Evolutionary conservation across 1,140 invertebrate genomes (phyloP), one percentile per base, ranked within the genome.

Genomic region (Stegodyphus mimosarum): DNA sequence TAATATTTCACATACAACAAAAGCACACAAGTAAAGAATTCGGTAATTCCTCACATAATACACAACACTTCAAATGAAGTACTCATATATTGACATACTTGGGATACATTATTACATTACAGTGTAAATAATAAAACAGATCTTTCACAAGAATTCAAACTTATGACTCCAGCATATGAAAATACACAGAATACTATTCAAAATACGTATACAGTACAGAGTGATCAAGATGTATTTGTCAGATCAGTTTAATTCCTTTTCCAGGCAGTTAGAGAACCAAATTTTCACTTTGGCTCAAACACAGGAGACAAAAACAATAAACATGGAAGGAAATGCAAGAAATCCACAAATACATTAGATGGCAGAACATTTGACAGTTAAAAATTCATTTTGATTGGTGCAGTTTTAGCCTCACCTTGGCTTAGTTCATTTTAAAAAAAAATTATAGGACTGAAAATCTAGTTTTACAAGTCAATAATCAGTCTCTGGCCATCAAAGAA

Each of bases 381-480:
- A 60, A n/a, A 69, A 76, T 75, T 50, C 76, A 84, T 84, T 84
- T 84, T 84, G 81, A 84, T 84, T 84, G 73, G 81, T 84, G 73
- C 81, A 84, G 72, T 84, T 84, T 84, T 74, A 84, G 81, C 81
- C 81, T 76, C 81, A 75, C 81, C 73, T 74, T 74, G 74, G 81
- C 72, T 76, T 70, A 52, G 60, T 13, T 69, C 55, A 66, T 1
- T 33, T 33, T 1, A 33, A 33, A 33, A 33, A 33, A 33, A 33
- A 33, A 1, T 33, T 33, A 33, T 33, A 33, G 33, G 33, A 33
- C 33, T 33, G 33, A 33, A 33, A 33, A 33, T 33, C 33, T 33
- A 33, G 33, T 33, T 33, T 33, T 33, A 69, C 33, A 69, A 64
- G 48, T 18, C 33, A 33, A 69, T 18, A 81, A 51, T 63, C 17